Percentiles rank a stretch among this genome's conserved stretches.
Evolutionary conservation across 2,113 vertebrate genomes (phyloP).

Genomic region (Cavia aperea): DNA sequence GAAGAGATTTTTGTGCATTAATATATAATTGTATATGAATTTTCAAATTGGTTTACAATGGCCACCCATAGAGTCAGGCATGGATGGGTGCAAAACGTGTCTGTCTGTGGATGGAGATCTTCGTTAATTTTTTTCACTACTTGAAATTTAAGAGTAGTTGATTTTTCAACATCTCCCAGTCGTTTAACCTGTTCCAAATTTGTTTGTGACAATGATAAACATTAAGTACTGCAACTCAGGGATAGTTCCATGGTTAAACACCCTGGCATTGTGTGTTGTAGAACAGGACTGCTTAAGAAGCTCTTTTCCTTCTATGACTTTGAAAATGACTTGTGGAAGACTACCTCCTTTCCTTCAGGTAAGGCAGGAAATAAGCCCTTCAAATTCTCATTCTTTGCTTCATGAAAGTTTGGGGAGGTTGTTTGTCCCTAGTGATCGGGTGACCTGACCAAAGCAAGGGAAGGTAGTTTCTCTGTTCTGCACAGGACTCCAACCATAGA

Average conservation of each 20-base stretch:
- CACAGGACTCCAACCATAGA: background rate
- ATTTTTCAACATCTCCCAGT: background rate
- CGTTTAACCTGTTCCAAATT: background rate
- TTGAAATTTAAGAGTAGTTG: background rate
- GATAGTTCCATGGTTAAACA: background rate
- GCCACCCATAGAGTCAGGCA: background rate
- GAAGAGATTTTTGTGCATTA: background rate
- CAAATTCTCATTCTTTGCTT: background rate
- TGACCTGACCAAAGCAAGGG: background rate
- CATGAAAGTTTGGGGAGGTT: background rate
- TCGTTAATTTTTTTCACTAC: background rate
- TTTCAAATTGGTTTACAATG: background rate
- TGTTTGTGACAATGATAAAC: background rate
- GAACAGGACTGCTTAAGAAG: background rate
- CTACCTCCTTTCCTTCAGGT: accelerated
- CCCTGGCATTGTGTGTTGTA: background rate
- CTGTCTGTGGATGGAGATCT: background rate
- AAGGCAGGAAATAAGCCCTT: background rate
- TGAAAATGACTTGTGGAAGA: background rate
- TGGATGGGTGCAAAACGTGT: background rate
- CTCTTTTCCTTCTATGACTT: background rate
- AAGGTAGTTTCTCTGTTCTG: background rate
- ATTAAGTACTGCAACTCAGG: background rate
- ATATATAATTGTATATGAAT: background rate
- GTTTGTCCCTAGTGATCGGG: accelerated